Percentiles rank a stretch among this genome's conserved stretches.
Conservation (phyloP, 2,113 vertebrate species). For the Tragelaphus imberbis region DNA sequence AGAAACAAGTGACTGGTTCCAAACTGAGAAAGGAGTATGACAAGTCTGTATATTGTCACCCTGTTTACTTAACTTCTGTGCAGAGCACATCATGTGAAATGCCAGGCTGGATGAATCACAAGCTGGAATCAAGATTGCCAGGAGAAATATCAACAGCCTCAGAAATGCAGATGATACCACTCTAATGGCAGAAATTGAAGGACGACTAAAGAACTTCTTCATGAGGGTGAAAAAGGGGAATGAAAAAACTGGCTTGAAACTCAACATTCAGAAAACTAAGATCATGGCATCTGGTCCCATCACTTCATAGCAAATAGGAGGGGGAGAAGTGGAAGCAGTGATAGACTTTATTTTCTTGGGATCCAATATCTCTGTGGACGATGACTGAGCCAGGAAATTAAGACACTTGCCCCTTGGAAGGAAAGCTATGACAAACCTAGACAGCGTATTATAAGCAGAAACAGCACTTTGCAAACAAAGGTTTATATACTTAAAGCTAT, state of each 20-base stretch:
- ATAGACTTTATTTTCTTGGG: not conserved
- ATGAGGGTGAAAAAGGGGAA: not conserved
- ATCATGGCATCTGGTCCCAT: not conserved
- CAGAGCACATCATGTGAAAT: not conserved
- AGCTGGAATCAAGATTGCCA: not conserved
- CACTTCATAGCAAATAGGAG: not conserved
- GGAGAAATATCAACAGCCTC: not conserved
- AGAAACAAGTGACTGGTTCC: not conserved
- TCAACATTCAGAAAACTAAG: not conserved
- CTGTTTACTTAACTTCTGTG: not conserved
- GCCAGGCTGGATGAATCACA: not conserved
- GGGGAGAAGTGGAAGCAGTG: not conserved
- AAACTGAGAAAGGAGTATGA: not conserved
- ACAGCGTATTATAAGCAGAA: not conserved
- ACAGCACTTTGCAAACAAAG: not conserved
- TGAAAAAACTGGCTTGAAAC: not conserved
- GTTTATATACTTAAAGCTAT: not conserved
- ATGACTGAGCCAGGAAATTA: not conserved
- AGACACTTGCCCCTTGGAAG: not conserved
- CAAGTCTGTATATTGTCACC: not conserved
- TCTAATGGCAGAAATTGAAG: not conserved
- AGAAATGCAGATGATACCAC: not conserved
- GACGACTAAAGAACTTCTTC: not conserved
- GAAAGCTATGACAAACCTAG: not conserved
- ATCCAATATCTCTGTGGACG: not conserved